Base-by-base conservation (phyloP, 2,888 invertebrate genomes). In the Apantesis nais region DNA sequence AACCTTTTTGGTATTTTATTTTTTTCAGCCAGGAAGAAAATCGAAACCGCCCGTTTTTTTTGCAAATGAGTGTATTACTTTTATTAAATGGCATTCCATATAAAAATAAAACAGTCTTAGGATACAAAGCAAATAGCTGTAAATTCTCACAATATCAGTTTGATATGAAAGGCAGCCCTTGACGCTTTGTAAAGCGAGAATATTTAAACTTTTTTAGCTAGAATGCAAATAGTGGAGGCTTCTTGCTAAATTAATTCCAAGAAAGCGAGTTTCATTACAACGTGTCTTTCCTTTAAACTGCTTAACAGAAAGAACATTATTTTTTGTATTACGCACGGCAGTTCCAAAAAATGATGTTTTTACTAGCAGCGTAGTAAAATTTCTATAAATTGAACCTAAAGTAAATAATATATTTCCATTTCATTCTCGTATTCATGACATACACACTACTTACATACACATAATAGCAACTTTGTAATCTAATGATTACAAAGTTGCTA, bases 231-330 rank as follows among this genome's bases (percentile, higher is more conserved):
- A 68, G n/a, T 37, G 37, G 48, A 67, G 55, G 31, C 68, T 55
- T 22, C 62, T 62, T 34, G 52, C 39, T 48, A 31, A 41, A 63
- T 63, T 41, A 63, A 64, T 68, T 63, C 63, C 29, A 58, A 44
- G 68, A 44, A 68, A 25, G 41, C 48, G 31, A 63, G 58, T 68
- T 68, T 63, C 68, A 68, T 68, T 64, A 68, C 41, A 41, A 63
- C 68, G 41, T 68, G 39, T 62, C 62, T 68, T 62, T 68, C 41
- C 68, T 63, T 58, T 68, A 63, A 58, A n/a, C 62, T 63, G 4
- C 55, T 68, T 68, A 39, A 68, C 55, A 55, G 34, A 31, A 14
- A 68, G 52, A n/a, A n/a, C n/a, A n/a, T n/a, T n/a, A n/a, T n/a
- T n/a, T n/a, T n/a, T n/a, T n/a, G n/a, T n/a, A n/a, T n/a, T n/a